Evolutionary conservation across 2,888 invertebrate species (phyloP).

Genomic region (Synergus japonicus): DNA sequence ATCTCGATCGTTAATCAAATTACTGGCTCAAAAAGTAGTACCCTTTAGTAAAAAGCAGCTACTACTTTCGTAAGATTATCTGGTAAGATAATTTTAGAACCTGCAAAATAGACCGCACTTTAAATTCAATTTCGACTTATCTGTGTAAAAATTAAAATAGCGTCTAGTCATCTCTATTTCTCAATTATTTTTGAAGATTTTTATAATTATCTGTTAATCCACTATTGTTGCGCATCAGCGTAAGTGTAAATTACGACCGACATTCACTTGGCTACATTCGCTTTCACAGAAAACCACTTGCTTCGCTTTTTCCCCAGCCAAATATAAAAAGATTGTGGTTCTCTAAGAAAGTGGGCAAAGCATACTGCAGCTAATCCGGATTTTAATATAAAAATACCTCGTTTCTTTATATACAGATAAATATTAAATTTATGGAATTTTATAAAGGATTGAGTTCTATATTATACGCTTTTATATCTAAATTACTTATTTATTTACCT

Average conservation of each 20-base stretch:
- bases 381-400: background rate
- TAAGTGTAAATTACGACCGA: background rate
- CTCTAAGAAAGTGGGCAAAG: background rate
- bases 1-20: background rate
- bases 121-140: background rate
- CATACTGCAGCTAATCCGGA: background rate
- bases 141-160: background rate
- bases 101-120: background rate
- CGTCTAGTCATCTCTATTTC: background rate
- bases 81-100: background rate
- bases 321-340: background rate
- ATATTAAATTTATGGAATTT: too few species aligned
- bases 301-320: background rate
- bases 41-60: background rate
- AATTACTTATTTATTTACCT: background rate
- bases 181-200: background rate
- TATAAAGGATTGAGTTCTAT: too few species aligned
- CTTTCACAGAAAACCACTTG: conserved; percentile 17
- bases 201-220: background rate
- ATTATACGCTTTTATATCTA: too few species aligned
- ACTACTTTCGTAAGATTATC: background rate
- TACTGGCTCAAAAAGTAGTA: background rate
- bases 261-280: background rate
- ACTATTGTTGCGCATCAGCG: background rate
- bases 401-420: background rate